Percentiles rank a stretch among this genome's conserved stretches.
Conservation (phyloP, 1,140 invertebrate genomes). For the Bactericera cockerelli region DNA sequence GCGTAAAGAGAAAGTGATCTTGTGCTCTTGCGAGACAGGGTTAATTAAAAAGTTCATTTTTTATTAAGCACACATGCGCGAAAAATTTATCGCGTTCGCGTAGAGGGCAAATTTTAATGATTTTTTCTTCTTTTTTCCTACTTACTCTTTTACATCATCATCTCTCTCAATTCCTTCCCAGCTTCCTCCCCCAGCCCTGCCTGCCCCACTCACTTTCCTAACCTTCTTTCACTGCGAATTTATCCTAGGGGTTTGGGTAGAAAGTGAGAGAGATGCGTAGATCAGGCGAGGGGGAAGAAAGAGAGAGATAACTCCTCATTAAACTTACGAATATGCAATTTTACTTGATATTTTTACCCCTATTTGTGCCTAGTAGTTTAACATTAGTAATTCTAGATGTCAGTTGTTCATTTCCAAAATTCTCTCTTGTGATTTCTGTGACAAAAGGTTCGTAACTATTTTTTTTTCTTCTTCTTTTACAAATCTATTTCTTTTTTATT, state of each 20-base stretch:
- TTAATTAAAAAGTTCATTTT: no score
- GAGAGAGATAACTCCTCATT: conserved; percentile 22
- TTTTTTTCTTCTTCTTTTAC: no score
- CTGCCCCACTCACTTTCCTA: conserved; percentile 10
- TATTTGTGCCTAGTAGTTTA: conserved; percentile 22
- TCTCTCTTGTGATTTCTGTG: conserved; percentile 12
- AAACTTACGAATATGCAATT: conserved; percentile 28
- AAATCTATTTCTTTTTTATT: no score
- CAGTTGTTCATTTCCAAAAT: conserved; percentile 13
- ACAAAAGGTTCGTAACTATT: neutral
- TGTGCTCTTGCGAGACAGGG: no score
- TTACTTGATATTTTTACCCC: conserved; percentile 22
- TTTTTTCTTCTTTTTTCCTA: conserved; percentile 24
- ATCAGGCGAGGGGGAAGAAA: conserved; percentile 15
- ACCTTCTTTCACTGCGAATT: conserved; percentile 14
- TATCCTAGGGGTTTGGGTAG: conserved; percentile 4
- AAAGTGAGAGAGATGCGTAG: conserved; percentile 4
- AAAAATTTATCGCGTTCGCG: conserved; percentile 14
- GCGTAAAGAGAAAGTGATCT: no score
- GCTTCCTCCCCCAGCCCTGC: conserved; percentile 14
- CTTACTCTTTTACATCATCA: conserved; percentile 15
- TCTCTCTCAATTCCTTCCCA: conserved; percentile 15
- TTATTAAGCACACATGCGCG: conserved; percentile 21
- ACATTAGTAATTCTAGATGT: conserved; percentile 20
- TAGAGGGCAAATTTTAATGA: conserved; percentile 25